Evolutionary conservation across 1,140 invertebrate genomes (phyloP).

Genomic region (Chrysopa pallens): DNA sequence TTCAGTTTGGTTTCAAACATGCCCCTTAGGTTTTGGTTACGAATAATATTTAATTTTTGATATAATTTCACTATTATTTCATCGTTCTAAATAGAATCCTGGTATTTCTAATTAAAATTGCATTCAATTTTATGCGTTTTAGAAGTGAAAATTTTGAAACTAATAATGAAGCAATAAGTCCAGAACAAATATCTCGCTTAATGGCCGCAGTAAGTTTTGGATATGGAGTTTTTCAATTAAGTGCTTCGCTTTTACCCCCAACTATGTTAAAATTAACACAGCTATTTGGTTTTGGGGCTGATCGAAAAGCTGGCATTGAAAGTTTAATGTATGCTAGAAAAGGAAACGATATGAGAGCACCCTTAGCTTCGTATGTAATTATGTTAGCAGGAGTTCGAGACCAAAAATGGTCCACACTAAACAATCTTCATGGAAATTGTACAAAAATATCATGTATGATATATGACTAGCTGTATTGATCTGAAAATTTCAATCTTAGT

Average conservation of each 20-base stretch:
- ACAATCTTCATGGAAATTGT: too few species aligned
- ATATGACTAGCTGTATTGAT: too few species aligned
- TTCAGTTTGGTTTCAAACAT: too few species aligned
- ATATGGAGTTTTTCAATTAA: conserved; percentile 53
- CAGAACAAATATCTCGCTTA: conserved; percentile 34
- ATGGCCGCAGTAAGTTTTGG: conserved; percentile 54
- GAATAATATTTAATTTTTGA: too few species aligned
- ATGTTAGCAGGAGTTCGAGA: background rate
- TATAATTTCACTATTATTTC: too few species aligned
- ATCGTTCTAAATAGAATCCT: too few species aligned
- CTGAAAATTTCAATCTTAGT: too few species aligned
- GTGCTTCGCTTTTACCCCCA: conserved; percentile 47
- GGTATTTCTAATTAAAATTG: too few species aligned
- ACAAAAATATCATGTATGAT: too few species aligned
- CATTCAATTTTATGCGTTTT: too few species aligned
- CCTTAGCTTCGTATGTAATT: conserved; percentile 40
- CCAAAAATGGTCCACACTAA: background rate
- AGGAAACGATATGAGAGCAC: conserved; percentile 51
- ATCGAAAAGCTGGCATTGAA: conserved; percentile 36
- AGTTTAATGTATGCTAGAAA: conserved; percentile 44
- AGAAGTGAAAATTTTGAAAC: background rate
- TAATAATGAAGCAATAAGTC: conserved; percentile 16
- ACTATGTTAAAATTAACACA: conserved; percentile 45
- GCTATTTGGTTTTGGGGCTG: conserved; percentile 53
- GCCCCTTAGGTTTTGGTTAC: too few species aligned